Evolutionary conservation across 2,797 vertebrate genomes (phyloP).

Genomic region (Bradypodion pumilum): DNA sequence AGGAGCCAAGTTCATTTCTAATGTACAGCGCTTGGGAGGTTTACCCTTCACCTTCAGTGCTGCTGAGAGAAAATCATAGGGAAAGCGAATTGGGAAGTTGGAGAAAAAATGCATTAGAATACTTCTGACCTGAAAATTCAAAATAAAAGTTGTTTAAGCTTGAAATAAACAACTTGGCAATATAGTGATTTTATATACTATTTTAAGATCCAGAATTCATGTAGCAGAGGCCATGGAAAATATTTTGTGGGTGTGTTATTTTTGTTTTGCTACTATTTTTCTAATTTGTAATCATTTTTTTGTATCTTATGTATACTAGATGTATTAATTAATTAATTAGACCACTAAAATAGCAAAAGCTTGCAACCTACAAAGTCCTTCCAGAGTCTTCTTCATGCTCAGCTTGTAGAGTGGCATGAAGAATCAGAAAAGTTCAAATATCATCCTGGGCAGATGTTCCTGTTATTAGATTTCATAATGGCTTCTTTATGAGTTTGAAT

Average conservation of each 20-base stretch:
- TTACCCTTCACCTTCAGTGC: slow-evolving; percentile 38
- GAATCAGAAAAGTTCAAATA: too few species aligned
- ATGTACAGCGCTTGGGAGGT: slow-evolving; percentile 49
- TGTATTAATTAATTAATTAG: too few species aligned
- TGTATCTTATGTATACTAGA: slow-evolving; percentile 39
- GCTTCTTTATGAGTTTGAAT: slow-evolving; percentile 21
- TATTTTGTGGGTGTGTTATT: slow-evolving; percentile 34
- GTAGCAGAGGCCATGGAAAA: slow-evolving; percentile 59
- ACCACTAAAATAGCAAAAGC: too few species aligned
- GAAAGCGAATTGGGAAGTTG: background rate
- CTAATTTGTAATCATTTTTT: background rate
- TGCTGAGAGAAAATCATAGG: slow-evolving; percentile 32
- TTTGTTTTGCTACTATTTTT: slow-evolving; percentile 58
- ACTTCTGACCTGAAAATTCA: slow-evolving; percentile 40
- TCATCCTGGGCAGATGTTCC: too few species aligned
- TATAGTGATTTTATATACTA: slow-evolving; percentile 47
- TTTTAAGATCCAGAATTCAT: slow-evolving; percentile 67
- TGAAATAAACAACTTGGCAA: slow-evolving; percentile 45
- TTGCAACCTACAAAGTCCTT: too few species aligned
- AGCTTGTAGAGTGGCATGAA: too few species aligned
- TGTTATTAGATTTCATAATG: background rate
- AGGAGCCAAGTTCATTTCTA: slow-evolving; percentile 37
- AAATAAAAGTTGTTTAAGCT: slow-evolving; percentile 32
- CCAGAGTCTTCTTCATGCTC: too few species aligned
- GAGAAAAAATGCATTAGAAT: background rate